Evolutionary conservation across 2,797 vertebrate genomes (phyloP).

Genomic region (Danio tinwini): DNA sequence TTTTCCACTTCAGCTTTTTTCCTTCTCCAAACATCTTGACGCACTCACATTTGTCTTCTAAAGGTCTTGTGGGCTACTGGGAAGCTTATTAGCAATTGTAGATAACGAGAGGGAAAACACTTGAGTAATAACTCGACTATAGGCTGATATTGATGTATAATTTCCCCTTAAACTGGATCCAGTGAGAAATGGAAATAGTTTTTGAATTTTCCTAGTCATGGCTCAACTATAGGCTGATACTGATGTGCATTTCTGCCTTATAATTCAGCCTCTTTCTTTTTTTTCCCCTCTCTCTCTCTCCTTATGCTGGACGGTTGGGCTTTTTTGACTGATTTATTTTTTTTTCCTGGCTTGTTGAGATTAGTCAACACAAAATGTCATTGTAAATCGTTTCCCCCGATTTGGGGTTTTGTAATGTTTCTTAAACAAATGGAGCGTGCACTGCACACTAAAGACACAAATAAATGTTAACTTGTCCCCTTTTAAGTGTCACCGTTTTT

Average conservation of each 20-base stretch:
- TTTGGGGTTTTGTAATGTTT: slow-evolving; percentile 76
- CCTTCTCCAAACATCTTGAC: not conserved
- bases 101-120: slow-evolving; percentile 43
- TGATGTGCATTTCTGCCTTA: slow-evolving; percentile 38
- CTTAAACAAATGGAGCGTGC: slow-evolving; percentile 71
- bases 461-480: slow-evolving; percentile 64
- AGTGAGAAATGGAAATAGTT: slow-evolving; percentile 28
- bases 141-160: slow-evolving; percentile 44
- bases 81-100: slow-evolving; percentile 53
- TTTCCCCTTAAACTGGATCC: slow-evolving; percentile 6
- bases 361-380: slow-evolving; percentile 57
- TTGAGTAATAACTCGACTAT: slow-evolving; percentile 48
- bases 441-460: slow-evolving; percentile 75
- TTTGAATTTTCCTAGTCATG: slow-evolving; percentile 51
- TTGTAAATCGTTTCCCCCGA: slow-evolving; percentile 70
- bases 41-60: slow-evolving; percentile 5
- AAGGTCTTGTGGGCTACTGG: slow-evolving; percentile 40
- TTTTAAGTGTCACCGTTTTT: slow-evolving; percentile 68
- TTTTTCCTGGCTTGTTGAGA: slow-evolving; percentile 49
- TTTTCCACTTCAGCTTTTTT: slow-evolving; percentile 49
- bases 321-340: slow-evolving; percentile 57
- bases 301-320: slow-evolving; percentile 62
- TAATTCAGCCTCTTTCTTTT: slow-evolving; percentile 33
- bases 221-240: slow-evolving; percentile 45
- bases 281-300: not conserved